Evolutionary conservation across 1,140 invertebrate genomes (phyloP).

Genomic region (Musca vetustissima): DNA sequence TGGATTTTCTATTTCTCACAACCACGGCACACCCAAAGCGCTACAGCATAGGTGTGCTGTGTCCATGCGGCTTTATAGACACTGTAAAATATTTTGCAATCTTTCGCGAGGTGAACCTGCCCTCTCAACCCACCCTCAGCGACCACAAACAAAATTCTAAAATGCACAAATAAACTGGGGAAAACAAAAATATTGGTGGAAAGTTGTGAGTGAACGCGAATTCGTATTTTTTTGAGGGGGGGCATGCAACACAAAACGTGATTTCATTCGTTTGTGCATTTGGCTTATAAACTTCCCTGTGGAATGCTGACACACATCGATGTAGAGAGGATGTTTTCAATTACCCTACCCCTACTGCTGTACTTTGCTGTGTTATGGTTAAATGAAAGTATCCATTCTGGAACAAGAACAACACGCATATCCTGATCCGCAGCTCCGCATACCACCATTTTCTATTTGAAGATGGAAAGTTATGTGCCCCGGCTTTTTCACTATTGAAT

Average conservation of each 20-base stretch:
- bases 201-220: background rate
- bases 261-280: background rate
- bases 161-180: constrained; percentile 12
- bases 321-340: no score
- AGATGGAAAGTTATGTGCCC: no score
- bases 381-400: no score
- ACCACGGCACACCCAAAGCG: background rate
- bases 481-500: background rate
- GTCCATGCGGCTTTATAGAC: constrained; percentile 10
- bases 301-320: background rate
- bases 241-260: constrained; percentile 7
- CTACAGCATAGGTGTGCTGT: background rate
- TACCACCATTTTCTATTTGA: no score
- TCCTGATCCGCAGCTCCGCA: no score
- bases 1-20: constrained; percentile 31
- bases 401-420: no score
- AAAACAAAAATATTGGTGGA: no score
- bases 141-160: background rate
- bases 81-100: constrained; percentile 24
- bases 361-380: background rate
- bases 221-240: no score
- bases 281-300: no score
- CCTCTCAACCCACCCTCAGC: background rate
- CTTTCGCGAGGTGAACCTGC: constrained; percentile 12
- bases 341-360: background rate